phyloP scores from a whole-genome alignment of 2,113 vertebrate species.

The Aleadryas rufinucha region DNA sequence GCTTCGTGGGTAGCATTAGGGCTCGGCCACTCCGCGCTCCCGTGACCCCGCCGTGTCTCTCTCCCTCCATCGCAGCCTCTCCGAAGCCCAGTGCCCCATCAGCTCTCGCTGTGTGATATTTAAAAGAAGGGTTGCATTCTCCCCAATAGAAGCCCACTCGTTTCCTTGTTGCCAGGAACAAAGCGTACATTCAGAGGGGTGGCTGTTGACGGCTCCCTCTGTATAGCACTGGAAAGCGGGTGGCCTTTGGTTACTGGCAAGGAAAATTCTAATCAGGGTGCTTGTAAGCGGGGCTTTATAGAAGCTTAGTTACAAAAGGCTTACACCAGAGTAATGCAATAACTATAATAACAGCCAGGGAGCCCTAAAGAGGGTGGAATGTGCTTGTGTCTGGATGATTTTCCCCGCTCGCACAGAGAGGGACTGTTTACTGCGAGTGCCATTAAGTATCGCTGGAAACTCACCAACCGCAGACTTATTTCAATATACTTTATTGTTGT shows the following conservation, averaged over 20 bases:
- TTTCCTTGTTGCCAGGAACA: conserved; percentile 76
- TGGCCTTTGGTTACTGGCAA: conserved; percentile 65
- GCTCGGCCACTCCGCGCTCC: not conserved
- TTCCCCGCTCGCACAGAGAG: conserved; percentile 65
- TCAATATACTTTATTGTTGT: conserved; percentile 60
- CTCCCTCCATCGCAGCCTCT: conserved; percentile 1
- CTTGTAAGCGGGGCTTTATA: conserved; percentile 65
- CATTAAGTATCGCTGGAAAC: conserved; percentile 65
- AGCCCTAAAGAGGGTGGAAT: conserved; percentile 64
- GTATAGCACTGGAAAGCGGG: conserved; percentile 67
- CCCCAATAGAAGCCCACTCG: conserved; percentile 73
- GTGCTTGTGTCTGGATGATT: conserved; percentile 71
- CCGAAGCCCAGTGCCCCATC: conserved; percentile 60
- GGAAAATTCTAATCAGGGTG: conserved; percentile 65
- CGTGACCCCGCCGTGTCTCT: conserved; percentile 22
- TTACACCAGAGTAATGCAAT: conserved; percentile 67
- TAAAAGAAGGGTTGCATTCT: conserved; percentile 79
- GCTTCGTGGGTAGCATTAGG: conserved; percentile 17
- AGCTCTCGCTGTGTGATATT: conserved; percentile 66
- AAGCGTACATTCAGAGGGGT: conserved; percentile 77
- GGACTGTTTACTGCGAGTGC: conserved; percentile 69
- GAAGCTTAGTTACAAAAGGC: conserved; percentile 67
- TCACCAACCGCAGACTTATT: conserved; percentile 67
- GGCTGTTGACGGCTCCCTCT: conserved; percentile 66
- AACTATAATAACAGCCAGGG: conserved; percentile 61